Evolutionary conservation across 23 tunicate species (phyloP).

Genomic region (Styela clava): DNA sequence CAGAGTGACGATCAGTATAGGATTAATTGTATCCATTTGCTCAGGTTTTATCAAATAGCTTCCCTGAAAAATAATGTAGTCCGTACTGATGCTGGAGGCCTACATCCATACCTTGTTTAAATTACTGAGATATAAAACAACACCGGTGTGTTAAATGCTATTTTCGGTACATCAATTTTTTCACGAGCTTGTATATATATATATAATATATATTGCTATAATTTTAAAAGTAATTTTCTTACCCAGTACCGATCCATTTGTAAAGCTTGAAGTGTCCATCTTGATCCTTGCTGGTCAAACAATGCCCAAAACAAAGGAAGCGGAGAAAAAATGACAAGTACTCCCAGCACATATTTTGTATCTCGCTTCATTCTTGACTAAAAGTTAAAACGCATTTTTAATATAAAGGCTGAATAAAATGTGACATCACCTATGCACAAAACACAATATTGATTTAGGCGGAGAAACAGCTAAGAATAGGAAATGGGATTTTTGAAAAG

Average conservation of each 20-base stretch:
- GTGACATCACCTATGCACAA: too few relatives aligned
- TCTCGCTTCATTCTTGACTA: constrained; percentile 22
- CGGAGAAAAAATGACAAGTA: constrained; percentile 19
- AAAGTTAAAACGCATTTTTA: neutral
- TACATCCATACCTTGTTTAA: too few relatives aligned
- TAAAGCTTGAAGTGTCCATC: constrained; percentile 31
- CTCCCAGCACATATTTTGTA: constrained; percentile 12
- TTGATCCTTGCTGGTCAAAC: constrained; percentile 36
- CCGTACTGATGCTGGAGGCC: too few relatives aligned
- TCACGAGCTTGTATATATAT: too few relatives aligned
- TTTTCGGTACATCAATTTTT: too few relatives aligned
- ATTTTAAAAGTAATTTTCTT: too few relatives aligned
- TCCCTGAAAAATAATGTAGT: constrained; percentile 3
- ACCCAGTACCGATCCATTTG: constrained; percentile 34
- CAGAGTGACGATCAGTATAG: constrained; percentile 24
- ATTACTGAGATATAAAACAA: neutral
- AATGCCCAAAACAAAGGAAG: constrained; percentile 28
- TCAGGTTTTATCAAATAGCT: constrained; percentile 30
- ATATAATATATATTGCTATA: too few relatives aligned
- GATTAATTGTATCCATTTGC: constrained; percentile 46
- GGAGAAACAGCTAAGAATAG: too few relatives aligned
- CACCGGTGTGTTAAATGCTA: too few relatives aligned
- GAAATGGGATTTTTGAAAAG: too few relatives aligned
- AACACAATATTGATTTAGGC: too few relatives aligned
- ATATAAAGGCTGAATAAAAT: neutral